These are phyloP conservation scores for Holocentrus rufus DNA, from an alignment of 2,797 vertebrate genomes.

Conservation along the genomic window DNA sequence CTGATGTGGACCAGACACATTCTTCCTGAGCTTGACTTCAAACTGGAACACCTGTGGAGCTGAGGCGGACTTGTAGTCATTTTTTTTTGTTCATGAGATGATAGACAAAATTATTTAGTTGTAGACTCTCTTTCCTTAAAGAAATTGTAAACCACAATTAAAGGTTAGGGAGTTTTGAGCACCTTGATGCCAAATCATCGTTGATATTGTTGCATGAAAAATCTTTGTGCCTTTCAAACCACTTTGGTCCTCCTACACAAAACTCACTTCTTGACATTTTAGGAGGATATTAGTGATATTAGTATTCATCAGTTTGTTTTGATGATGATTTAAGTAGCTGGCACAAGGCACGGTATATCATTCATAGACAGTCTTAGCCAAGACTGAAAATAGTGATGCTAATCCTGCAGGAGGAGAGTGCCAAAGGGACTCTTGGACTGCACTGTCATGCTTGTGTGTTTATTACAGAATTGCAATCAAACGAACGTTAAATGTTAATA, in stretches of 20 bases:
- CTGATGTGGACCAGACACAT: not conserved
- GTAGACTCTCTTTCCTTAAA: not conserved
- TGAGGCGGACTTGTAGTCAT: not conserved
- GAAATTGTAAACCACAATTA: conserved; percentile 13
- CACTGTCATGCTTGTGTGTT: not conserved
- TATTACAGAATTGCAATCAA: too few relatives aligned
- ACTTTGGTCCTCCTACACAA: not conserved
- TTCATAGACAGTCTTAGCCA: too few relatives aligned
- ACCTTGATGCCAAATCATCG: conserved; percentile 6
- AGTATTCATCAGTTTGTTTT: too few relatives aligned
- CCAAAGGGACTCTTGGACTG: not conserved
- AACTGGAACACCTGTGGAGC: too few relatives aligned
- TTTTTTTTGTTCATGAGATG: not conserved
- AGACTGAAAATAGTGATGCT: not conserved
- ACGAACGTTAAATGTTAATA: not conserved
- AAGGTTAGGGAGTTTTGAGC: not conserved
- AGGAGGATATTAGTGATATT: too few relatives aligned
- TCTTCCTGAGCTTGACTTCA: not conserved
- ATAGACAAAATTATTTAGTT: not conserved
- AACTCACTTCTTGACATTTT: too few relatives aligned
- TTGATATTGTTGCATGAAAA: not conserved
- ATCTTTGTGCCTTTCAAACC: not conserved
- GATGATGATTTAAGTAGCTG: too few relatives aligned
- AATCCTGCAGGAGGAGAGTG: not conserved
- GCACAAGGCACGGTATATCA: too few relatives aligned